Evolutionary conservation across 2,113 vertebrate species (phyloP).

Genomic region (Takifugu bimaculatus): DNA sequence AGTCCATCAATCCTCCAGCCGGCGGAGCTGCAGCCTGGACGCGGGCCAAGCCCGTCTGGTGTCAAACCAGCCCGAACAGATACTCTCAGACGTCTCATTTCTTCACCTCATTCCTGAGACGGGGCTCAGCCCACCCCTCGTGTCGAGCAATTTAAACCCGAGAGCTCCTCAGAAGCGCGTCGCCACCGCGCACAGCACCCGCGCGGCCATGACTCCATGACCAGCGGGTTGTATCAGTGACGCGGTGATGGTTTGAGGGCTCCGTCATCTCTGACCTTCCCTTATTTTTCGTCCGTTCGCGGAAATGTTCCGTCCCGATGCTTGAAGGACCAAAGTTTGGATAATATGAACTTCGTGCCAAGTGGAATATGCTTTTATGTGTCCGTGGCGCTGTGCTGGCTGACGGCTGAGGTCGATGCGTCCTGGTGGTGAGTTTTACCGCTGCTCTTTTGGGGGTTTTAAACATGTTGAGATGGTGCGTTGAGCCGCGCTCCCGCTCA

Average conservation of each 20-base stretch:
- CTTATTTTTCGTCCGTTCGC: slow-evolving; percentile 15
- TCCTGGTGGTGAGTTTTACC: slow-evolving; percentile 89
- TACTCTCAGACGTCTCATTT: slow-evolving; percentile 72
- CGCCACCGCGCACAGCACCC: no score
- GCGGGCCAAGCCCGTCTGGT: slow-evolving; percentile 66
- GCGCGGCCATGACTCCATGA: no score
- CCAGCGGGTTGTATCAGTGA: no score
- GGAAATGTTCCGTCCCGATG: slow-evolving; percentile 56
- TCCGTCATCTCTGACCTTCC: slow-evolving; percentile 11
- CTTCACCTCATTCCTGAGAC: slow-evolving; percentile 72
- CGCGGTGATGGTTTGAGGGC: no score
- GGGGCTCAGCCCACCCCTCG: slow-evolving; percentile 66
- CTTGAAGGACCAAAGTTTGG: slow-evolving; percentile 56
- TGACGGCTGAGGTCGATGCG: slow-evolving; percentile 81
- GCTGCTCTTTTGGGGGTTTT: not conserved
- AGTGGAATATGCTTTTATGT: slow-evolving; percentile 84
- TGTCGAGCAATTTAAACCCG: slow-evolving; percentile 68
- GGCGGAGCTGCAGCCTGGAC: slow-evolving; percentile 54
- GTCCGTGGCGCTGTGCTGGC: slow-evolving; percentile 80
- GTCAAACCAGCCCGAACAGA: slow-evolving; percentile 77
- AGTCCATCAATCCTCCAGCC: slow-evolving; percentile 35
- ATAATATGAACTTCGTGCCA: slow-evolving; percentile 89
- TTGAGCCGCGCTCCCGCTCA: not conserved
- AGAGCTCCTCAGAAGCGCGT: slow-evolving; percentile 32
- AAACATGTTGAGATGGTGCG: not conserved